These are phyloP conservation scores for Odontomyia ornata DNA, from an alignment of 2,888 invertebrate species.

Conservation along the genomic window DNA sequence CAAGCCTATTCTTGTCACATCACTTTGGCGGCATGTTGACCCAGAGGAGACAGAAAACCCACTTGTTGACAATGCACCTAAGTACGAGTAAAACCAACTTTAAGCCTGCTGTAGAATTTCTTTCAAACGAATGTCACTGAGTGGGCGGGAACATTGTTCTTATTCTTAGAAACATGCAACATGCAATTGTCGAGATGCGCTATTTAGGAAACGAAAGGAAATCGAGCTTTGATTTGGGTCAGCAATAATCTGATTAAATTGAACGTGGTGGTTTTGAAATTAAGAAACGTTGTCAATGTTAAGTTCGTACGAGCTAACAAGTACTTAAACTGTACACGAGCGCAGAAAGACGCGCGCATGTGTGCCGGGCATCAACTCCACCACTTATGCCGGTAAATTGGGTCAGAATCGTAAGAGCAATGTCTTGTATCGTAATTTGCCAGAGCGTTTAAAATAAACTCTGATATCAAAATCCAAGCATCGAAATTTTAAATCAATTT, in stretches of 20 bases:
- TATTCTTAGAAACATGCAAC: neutral
- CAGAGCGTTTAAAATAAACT: no score
- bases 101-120: neutral
- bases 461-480: no score
- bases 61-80: neutral
- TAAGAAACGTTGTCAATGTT: neutral
- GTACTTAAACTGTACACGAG: no score
- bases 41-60: neutral
- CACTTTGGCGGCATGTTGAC: constrained; percentile 17
- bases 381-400: no score
- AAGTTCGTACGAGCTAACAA: no score
- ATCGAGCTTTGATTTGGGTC: neutral
- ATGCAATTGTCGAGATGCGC: neutral
- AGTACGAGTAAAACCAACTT: no score
- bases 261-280: neutral
- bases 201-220: neutral
- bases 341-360: no score
- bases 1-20: constrained; percentile 25
- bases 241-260: neutral
- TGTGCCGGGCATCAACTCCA: no score
- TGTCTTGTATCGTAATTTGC: no score
- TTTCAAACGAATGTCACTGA: neutral
- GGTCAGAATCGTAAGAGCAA: no score
- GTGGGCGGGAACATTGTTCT: neutral
- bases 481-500: no score